These are phyloP conservation scores for Cremastinae sp. DNA, from an alignment of 2,888 invertebrate species.

Conservation along the genomic window DNA sequence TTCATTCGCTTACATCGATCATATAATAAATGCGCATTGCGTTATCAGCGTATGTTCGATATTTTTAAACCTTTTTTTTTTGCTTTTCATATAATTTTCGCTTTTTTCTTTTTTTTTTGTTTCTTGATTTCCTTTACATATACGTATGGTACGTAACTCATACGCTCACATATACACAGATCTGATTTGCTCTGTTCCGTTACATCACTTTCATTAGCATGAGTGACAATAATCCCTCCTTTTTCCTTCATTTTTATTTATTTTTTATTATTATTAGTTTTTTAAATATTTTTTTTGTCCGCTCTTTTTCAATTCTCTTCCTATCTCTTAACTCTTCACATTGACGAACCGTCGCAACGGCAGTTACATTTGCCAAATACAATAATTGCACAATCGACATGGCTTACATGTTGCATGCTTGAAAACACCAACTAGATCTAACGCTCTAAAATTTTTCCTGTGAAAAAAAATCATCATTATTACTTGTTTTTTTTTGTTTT, in stretches of 20 bases:
- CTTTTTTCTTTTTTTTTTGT: constrained; percentile 60
- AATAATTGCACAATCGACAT: constrained; percentile 41
- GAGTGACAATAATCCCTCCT: constrained; percentile 54
- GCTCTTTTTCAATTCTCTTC: constrained; percentile 30
- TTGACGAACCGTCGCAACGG: constrained; percentile 63
- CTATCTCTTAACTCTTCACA: constrained; percentile 40
- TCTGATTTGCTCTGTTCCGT: constrained; percentile 58
- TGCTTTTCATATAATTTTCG: constrained; percentile 48
- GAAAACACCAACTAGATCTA: constrained; percentile 37
- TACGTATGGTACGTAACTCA: constrained; percentile 59
- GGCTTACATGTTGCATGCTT: constrained; percentile 40
- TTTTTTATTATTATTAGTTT: constrained; percentile 18
- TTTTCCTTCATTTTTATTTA: constrained; percentile 30
- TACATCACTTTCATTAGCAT: constrained; percentile 55
- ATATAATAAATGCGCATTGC: constrained; percentile 75
- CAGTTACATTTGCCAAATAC: constrained; percentile 61
- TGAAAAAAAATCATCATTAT: constrained; percentile 25
- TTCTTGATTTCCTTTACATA: constrained; percentile 57
- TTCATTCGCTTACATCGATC: constrained; percentile 78
- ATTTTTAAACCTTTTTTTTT: constrained; percentile 54
- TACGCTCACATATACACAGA: constrained; percentile 63
- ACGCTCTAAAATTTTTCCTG: constrained; percentile 41
- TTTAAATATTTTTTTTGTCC: constrained; percentile 26
- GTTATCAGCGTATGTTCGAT: constrained; percentile 70
- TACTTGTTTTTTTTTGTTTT: constrained; percentile 3